These are phyloP conservation scores for Podiceps cristatus DNA, from an alignment of 2,113 vertebrate genomes.

Conservation along the genomic window DNA sequence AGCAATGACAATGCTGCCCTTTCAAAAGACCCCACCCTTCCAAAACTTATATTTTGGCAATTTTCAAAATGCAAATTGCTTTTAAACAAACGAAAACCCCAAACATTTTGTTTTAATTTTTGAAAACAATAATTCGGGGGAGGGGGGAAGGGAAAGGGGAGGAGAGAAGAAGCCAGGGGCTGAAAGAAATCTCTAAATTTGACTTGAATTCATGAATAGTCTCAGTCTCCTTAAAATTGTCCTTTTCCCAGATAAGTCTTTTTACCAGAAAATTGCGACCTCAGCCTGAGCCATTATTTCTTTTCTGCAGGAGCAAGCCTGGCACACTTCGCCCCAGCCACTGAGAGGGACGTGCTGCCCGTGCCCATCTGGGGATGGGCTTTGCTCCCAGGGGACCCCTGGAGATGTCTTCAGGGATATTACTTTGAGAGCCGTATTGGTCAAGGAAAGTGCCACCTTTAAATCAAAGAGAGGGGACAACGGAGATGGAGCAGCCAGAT, in stretches of 20 bases:
- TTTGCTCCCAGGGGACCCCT: not conserved
- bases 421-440: not conserved
- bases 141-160: not conserved
- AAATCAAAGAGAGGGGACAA: not conserved
- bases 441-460: not conserved
- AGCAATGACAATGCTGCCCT: slow-evolving; percentile 65
- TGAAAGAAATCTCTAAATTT: slow-evolving; percentile 56
- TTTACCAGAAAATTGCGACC: not conserved
- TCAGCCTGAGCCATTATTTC: not conserved
- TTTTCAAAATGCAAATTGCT: slow-evolving; percentile 60
- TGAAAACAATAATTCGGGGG: slow-evolving; percentile 38
- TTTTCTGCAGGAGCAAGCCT: not conserved
- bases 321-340: rapidly evolving
- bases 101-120: slow-evolving; percentile 70
- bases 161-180: slow-evolving; percentile 28
- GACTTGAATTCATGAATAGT: slow-evolving; percentile 32
- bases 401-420: not conserved
- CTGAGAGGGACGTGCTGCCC: not conserved
- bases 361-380: rapidly evolving
- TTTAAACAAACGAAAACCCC: slow-evolving; percentile 58
- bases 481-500: not conserved
- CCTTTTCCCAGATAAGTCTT: not conserved
- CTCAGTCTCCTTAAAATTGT: slow-evolving; percentile 20
- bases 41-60: slow-evolving; percentile 66
- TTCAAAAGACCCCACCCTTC: slow-evolving; percentile 63